Evolutionary conservation across 2,113 vertebrate species (phyloP).

Genomic region (Psophia crepitans): DNA sequence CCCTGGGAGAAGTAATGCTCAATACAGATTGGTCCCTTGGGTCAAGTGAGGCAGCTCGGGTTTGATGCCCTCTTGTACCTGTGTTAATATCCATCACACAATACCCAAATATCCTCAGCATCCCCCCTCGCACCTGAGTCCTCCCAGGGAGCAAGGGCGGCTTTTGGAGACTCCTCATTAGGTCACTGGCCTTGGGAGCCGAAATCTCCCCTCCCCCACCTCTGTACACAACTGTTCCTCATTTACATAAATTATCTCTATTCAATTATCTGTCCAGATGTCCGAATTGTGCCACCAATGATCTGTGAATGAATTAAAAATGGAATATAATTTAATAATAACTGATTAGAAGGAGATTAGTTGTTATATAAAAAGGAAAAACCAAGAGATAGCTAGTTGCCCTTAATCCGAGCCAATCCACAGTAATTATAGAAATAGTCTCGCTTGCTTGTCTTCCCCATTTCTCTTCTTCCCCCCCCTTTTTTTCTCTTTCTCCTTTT

Average conservation of each 20-base stretch:
- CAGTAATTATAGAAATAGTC: constrained; percentile 75
- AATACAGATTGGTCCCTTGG: background rate
- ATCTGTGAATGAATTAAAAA: constrained; percentile 88
- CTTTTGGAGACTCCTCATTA: constrained; percentile 47
- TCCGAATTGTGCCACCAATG: constrained; percentile 88
- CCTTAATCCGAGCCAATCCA: constrained; percentile 82
- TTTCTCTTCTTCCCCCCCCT: constrained; percentile 7
- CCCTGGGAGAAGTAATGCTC: background rate
- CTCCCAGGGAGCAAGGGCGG: background rate
- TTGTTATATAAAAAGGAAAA: constrained; percentile 84
- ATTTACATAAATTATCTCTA: constrained; percentile 94
- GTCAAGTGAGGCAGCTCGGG: background rate
- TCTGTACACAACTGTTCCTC: constrained; percentile 82
- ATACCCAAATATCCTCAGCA: background rate
- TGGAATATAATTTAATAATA: constrained; percentile 90
- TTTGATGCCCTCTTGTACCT: background rate
- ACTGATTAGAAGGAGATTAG: constrained; percentile 89
- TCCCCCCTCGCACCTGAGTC: background rate
- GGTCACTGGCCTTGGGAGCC: constrained; percentile 36
- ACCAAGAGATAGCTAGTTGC: constrained; percentile 84
- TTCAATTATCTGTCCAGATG: constrained; percentile 94
- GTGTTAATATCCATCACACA: background rate
- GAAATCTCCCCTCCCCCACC: constrained; percentile 61
- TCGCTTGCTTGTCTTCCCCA: constrained; percentile 24
- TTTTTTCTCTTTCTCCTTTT: constrained; percentile 40